These are phyloP conservation scores for Tinamus guttatus DNA, from an alignment of 2,113 vertebrate species.

Conservation along the genomic window DNA sequence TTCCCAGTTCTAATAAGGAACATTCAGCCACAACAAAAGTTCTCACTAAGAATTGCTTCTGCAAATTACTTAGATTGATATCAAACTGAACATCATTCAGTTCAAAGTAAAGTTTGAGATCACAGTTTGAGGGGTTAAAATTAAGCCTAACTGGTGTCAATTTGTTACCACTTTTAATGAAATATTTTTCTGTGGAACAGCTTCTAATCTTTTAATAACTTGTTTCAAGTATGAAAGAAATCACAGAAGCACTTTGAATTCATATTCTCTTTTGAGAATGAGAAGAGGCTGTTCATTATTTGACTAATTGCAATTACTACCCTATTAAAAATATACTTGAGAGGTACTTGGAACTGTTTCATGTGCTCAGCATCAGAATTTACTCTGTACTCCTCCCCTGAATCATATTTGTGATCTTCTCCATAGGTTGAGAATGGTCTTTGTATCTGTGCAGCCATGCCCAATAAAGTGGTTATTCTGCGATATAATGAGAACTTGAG, in stretches of 20 bases:
- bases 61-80: background rate
- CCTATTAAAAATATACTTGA: background rate
- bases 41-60: background rate
- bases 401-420: background rate
- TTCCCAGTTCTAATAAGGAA: background rate
- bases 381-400: background rate
- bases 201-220: background rate
- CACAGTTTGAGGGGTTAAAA: background rate
- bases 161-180: background rate
- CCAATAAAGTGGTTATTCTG: constrained; percentile 93
- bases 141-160: background rate
- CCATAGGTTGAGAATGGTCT: constrained; percentile 92
- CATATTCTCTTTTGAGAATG: background rate
- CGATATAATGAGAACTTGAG: constrained; percentile 95
- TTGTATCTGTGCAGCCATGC: constrained; percentile 97
- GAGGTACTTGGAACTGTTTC: background rate
- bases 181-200: background rate
- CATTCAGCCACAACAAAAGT: background rate
- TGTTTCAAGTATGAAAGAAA: constrained; percentile 4
- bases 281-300: constrained; percentile 45
- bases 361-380: background rate
- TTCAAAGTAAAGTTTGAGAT: background rate
- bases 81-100: background rate
- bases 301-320: background rate
- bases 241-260: background rate